Evolutionary conservation across 2,113 vertebrate species (phyloP), one percentile per base, ranked within the genome.

Genomic region (Gorsachius goisagi): DNA sequence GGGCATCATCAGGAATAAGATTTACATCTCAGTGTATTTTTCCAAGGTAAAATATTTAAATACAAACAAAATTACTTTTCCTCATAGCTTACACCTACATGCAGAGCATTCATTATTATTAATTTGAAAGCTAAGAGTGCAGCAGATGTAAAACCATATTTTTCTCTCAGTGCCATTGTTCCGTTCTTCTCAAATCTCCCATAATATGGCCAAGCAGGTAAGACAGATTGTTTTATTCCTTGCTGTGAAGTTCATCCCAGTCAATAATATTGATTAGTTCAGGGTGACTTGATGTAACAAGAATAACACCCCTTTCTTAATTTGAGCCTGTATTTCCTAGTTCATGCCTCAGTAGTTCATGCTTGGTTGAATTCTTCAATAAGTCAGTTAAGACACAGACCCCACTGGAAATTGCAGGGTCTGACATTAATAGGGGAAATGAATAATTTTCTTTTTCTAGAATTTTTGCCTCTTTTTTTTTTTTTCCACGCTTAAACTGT

Each of bases 221-320:
- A 72, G 82, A 45, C 68, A 73, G 87, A 80, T 69, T 71, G 56
- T 83, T 97, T 96, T 76, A 87, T 85, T 88, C 83, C 98, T 97
- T 90, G 28, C 76, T 37, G 12, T 15, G 74, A 85, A 93, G 93
- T 93, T 97, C 88, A 59, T 96, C 90, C 97, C 80, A 93, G 97
- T 98, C 98, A 98, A 97, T 98, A 98, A 91, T 97, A 98, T 97
- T 63, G 98, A 98, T 98, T 98, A 98, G 97, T 96, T 97, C 93
- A 62, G 96, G 98, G 95, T 98, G 98, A 97, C 93, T 97, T 97
- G 97, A 97, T 96, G 93, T 98, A 98, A 98, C 97, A 97, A 97
- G 97, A 96, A 83, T 50, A 97, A 93, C 81, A 60, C 80, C 90
- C 66, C 37, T 82, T 92, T 71, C 94, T 66, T 64, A 88, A 80